phyloP scores from a whole-genome alignment of 1,140 invertebrate species.

The Drosophila orosa region DNA sequence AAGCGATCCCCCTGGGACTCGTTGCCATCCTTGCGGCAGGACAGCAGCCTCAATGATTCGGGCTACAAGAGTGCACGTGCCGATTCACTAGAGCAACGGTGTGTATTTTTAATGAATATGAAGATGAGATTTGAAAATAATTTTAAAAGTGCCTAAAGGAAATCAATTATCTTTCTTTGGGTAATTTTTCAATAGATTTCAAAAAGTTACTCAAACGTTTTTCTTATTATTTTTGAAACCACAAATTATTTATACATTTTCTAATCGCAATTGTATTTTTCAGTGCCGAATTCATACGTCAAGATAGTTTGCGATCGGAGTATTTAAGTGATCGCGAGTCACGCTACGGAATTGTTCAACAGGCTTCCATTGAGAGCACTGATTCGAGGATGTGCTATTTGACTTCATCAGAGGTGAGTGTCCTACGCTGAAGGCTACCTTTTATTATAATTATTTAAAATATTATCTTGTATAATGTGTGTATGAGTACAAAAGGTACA shows the following conservation, averaged over 20 bases:
- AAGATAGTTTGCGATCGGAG: conserved; percentile 94
- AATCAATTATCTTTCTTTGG: too few species aligned
- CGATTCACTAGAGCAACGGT: conserved; percentile 94
- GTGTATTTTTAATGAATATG: conserved; percentile 22
- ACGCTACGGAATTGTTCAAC: conserved; percentile 94
- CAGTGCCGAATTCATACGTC: conserved; percentile 93
- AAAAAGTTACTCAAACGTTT: background rate
- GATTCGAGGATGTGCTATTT: conserved; percentile 96
- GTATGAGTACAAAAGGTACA: conserved; percentile 1
- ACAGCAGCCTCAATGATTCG: conserved; percentile 92
- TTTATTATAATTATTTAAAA: background rate
- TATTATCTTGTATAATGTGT: background rate
- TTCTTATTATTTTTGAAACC: background rate
- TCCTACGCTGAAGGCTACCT: background rate
- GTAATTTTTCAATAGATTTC: too few species aligned
- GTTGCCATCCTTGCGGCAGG: conserved; percentile 91
- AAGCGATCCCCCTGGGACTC: conserved; percentile 93
- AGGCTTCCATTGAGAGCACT: conserved; percentile 96
- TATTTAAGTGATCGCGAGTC: conserved; percentile 95
- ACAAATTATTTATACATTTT: background rate
- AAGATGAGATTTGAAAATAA: background rate
- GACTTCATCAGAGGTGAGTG: conserved; percentile 97
- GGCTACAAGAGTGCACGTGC: conserved; percentile 93
- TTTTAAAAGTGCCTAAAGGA: background rate
- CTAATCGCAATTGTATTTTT: conserved; percentile 60